Evolutionary conservation across 2,888 invertebrate genomes (phyloP), one percentile per base, ranked within the genome.

Genomic region (Ceramica pisi): DNA sequence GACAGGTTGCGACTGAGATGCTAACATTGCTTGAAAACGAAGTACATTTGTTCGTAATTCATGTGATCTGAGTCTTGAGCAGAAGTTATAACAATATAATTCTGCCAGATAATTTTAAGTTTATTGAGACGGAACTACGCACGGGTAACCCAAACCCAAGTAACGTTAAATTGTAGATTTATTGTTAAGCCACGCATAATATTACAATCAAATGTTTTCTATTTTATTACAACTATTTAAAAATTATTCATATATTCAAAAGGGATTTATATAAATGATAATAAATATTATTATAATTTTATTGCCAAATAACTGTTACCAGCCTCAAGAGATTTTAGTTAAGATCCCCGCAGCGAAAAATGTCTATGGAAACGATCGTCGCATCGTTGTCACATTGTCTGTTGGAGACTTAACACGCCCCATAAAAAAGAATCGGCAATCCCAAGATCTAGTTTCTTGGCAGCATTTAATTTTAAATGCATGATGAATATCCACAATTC

Each of bases 151-250:
- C 38, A 77, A 48, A 19, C 48, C 41, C 55, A 48, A 61, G 48
- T 12, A 23, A 69, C 41, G 10, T 55, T 60, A 23, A 48, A 55
- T 38, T 16, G 0, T 7, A 44, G 55, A 53, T 80, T 80, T 80
- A 80, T 81, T 81, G 53, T 70, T 50, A 12, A 46, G 10, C 4
- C 61, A 35, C 26, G 81, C 69, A 78, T 78, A 75, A 78, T 80
- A 68, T 80, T 16, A 26, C 48, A 60, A 81, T 79, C 60, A 72
- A 56, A 70, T 26, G 41, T 51, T 51, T 64, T 66, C 55, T 38
- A 56, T 50, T 68, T 57, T 26, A 62, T 44, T 50, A 26, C 19
- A 56, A 46, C 9, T 63, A 59, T 60, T 63, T 78, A 66, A 38
- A 57, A 38, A 7, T 84, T 78, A 82, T 74, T 74, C 53, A 78